Evolutionary conservation across 1,140 invertebrate genomes (phyloP), one percentile per base, ranked within the genome.

Genomic region (Druon quercuslanigerum): DNA sequence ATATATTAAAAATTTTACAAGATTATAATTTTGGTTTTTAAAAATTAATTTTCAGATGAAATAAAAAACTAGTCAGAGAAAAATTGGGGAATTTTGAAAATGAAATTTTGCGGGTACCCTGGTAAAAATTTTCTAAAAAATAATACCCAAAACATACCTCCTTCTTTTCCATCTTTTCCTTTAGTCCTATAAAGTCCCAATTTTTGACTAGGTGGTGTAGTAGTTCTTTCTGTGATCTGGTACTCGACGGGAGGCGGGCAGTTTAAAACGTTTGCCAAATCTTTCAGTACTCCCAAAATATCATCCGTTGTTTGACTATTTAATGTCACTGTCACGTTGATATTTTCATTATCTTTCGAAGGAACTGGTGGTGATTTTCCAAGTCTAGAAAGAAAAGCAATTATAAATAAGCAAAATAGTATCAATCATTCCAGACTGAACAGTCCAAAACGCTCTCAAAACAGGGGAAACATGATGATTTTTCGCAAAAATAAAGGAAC

Each of bases 301-400:
- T 99, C 97, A 91, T 98, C 96, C 13, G 97, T 96, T 73, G 97
- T 96, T 75, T 95, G 94, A 74, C 96, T 96, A 12, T 96, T 97
- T 50, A 98, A 90, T 8, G 97, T 99, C 78, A 99, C 91, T 8
- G 97, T 98, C 13, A 99, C 97, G 25, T 97, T 97, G 57, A 99
- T 96, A 92, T 98, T 97, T 82, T 95, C 96, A 76, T 93, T 94
- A 84, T 95, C 95, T 88, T 94, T 95, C 84, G 93, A 91, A 79
- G 93, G 94, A 89, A 92, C 91, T 83, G 91, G 92, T 90, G 90
- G 93, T 90, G 93, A 93, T 82, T 91, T 91, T 73, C 86, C 87
- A 51, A 91, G 76, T 73, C 89, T 90, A 50, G 78, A 75, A 54
- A 56, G 40, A 75, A 78, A 79, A 9, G 19, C 17, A 46, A 73